Percentiles rank a stretch among this genome's conserved stretches.
phyloP scores from a whole-genome alignment of 2,888 invertebrate genomes.

The Tromatobia lineatoria region DNA sequence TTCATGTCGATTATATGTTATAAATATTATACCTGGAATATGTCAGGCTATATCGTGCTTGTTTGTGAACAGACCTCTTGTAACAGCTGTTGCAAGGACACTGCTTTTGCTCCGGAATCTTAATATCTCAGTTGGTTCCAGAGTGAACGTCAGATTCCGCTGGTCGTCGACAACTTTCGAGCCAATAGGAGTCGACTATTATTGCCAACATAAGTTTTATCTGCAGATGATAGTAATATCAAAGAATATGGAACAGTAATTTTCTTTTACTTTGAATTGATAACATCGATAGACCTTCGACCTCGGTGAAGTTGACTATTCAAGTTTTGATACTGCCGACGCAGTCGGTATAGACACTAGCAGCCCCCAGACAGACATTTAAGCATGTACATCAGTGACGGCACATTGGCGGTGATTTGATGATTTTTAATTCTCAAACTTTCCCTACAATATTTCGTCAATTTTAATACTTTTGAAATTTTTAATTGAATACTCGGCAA shows the following conservation, averaged over 20 bases:
- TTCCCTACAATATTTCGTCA: too few relatives aligned
- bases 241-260: not conserved
- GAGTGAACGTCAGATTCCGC: not conserved
- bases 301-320: too few relatives aligned
- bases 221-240: not conserved
- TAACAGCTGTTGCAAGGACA: slow-evolving; percentile 36
- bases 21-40: not conserved
- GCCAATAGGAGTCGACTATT: not conserved
- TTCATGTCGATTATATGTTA: not conserved
- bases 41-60: not conserved
- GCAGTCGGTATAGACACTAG: too few relatives aligned
- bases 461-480: too few relatives aligned
- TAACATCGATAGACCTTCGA: too few relatives aligned
- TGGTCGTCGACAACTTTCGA: slow-evolving; percentile 51
- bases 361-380: too few relatives aligned
- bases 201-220: not conserved
- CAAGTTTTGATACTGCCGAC: too few relatives aligned
- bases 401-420: too few relatives aligned
- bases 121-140: not conserved
- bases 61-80: not conserved
- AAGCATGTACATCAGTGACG: too few relatives aligned
- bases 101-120: not conserved
- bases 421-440: too few relatives aligned
- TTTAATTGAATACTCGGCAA: too few relatives aligned
- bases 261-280: too few relatives aligned